Evolutionary conservation across 2,888 invertebrate genomes (phyloP), one percentile per base, ranked within the genome.

Genomic region (Melanchra persicariae): DNA sequence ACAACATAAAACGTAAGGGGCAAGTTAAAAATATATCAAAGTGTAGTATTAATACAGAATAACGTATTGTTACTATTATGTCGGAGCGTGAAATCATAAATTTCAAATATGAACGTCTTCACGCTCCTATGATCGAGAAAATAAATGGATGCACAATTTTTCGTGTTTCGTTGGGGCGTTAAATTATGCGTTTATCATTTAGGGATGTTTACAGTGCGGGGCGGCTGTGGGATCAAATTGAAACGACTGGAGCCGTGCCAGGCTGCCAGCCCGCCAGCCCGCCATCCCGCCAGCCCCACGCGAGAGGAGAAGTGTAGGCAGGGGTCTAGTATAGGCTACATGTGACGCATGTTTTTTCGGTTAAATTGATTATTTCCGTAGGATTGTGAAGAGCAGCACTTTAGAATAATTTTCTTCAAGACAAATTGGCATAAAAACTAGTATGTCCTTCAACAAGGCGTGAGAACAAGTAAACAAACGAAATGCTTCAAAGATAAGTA

Each of bases 101-200:
- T 91, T 89, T 87, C 85, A 83, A 87, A 90, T 89, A 90, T 87
- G 89, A 91, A 89, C 90, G 88, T 92, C 92, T 93, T 93, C 90
- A 90, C 91, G 91, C 87, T 90, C 86, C 86, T 90, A 89, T 92
- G 92, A 93, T 91, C 91, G 89, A 89, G 90, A 90, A 91, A 93
- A 93, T 93, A 93, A 92, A 94, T 92, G 90, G 89, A 88, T 92
- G 92, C 90, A 92, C 93, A 93, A 93, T 93, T 93, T 93, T 94
- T 94, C 92, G 89, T 91, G 89, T 93, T 92, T 91, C 91, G 87
- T 85, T 89, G 91, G 88, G 91, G 94, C 93, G 93, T 94, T 94
- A 95, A 95, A 94, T 94, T 94, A 93, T 93, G 92, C 93, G 94
- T 95, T 95, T 93, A 95, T 94, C 94, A 95, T 95, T 95, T 94